Evolutionary conservation across 2,888 invertebrate genomes (phyloP), one percentile per base, ranked within the genome.

Genomic region (Nebria brevicollis): DNA sequence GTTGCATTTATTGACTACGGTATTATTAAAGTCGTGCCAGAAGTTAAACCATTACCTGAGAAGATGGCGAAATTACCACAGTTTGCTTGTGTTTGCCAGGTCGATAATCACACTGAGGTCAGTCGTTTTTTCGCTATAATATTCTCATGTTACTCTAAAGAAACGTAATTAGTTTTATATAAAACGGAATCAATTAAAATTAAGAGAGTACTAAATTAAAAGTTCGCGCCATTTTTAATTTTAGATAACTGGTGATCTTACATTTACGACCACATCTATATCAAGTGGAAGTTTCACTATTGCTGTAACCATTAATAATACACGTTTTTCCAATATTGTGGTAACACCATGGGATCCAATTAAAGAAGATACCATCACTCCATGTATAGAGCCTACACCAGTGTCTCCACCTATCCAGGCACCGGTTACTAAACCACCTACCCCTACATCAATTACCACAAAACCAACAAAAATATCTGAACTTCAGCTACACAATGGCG

Each of bases 1-100:
- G 82, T 83, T 20, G 84, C 83, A 10, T 82, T 85, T 25, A 80
- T 85, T 41, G 85, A 85, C 83, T 85, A 79, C 76, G 85, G 84
- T 4, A 66, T 41, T n/a, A 75, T 83, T 11, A 70, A 75, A 42
- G 74, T 72, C 8, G 79, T 82, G 1, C n/a, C 70, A 72, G 74
- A 83, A 75, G 75, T 85, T 42, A 65, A 82, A 41, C 54, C 72
- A 13, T 76, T 85, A 8, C 82, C 80, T 2, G 72, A 83, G 11
- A 78, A 82, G 64, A 83, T 77, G 43, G 41, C 20, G 1, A 79
- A 77, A 25, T 81, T 85, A 75, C 83, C 83, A 8, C 84, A 84
- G 77, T 85, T 85, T 79, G 65, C 83, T 64, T 84, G 84, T 54
- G 70, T 80, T 8, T 83, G 83, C 34, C 76, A 34, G 41, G 77